Evolutionary conservation across 1,140 invertebrate genomes (phyloP), one percentile per base, ranked within the genome.

Genomic region (Drosophila quadrilineata): DNA sequence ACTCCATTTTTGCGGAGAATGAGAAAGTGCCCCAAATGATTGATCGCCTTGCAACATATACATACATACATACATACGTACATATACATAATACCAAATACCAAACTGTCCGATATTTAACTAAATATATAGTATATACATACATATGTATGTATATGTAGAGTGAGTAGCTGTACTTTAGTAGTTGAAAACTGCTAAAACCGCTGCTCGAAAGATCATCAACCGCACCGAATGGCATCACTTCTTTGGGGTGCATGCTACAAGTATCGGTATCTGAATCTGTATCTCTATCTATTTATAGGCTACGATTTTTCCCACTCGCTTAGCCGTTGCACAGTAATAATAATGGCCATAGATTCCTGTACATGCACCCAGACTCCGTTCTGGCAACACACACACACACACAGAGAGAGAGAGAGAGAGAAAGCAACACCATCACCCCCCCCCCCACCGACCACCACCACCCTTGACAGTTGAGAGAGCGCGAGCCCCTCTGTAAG

Each of bases 231-330:
- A n/a, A n/a, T n/a, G 22, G 41, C 8, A 14, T 45, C 28, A n/a
- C n/a, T n/a, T 59, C 26, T 38, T 65, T 65, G 62, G 62, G 62
- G 62, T 65, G 62, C 54, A 43, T 35, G 54, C 63, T 71, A 72
- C n/a, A n/a, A n/a, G n/a, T n/a, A n/a, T n/a, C n/a, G n/a, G n/a
- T n/a, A n/a, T n/a, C n/a, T n/a, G n/a, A n/a, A n/a, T n/a, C n/a
- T n/a, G n/a, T n/a, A n/a, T n/a, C n/a, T 63, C 24, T 54, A 76
- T 76, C 73, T 82, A 82, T 82, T 63, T 84, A 66, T 73, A 82
- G 69, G 69, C 73, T 82, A 82, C 76, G 77, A 77, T 76, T 84
- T 82, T 82, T 82, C 59, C 69, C 79, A 84, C 65, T 84, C 71
- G 68, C 49, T 62, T n/a, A n/a, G n/a, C n/a, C n/a, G n/a, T n/a